Evolutionary conservation across 2,113 vertebrate species (phyloP).

Genomic region (Carassius carassius): DNA sequence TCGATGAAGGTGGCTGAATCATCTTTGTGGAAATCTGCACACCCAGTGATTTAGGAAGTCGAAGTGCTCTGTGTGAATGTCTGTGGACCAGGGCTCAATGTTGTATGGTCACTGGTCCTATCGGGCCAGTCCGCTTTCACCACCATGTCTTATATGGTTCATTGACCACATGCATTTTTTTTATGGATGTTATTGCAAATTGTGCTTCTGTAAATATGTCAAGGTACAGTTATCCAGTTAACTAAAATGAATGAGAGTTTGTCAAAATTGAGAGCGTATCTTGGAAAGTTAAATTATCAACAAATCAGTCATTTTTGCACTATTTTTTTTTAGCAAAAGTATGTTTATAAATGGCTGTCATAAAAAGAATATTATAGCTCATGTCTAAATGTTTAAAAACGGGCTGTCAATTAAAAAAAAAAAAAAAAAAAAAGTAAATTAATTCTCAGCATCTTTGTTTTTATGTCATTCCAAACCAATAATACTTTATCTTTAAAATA

Average conservation of each 20-base stretch:
- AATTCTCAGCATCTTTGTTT: neutral
- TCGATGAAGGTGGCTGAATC: neutral
- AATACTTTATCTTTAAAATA: neutral
- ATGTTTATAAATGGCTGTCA: neutral
- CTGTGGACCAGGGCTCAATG: neutral
- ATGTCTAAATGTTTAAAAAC: too few relatives aligned
- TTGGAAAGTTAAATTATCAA: neutral
- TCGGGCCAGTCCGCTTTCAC: neutral
- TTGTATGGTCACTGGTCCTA: neutral
- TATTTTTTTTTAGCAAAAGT: too few relatives aligned
- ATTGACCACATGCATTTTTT: neutral
- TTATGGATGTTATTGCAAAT: neutral
- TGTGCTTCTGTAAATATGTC: neutral
- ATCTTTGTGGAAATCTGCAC: conserved; percentile 10
- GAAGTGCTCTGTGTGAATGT: neutral
- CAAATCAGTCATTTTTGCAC: neutral
- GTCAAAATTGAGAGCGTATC: neutral
- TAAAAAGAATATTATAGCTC: too few relatives aligned
- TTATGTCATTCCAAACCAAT: neutral
- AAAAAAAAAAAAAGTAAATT: too few relatives aligned
- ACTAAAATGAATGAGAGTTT: neutral
- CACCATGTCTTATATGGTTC: neutral
- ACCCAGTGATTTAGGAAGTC: neutral
- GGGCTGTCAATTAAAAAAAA: too few relatives aligned
- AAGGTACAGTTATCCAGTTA: neutral